Evolutionary conservation across 2,888 invertebrate genomes (phyloP), one percentile per base, ranked within the genome.

Genomic region (Teinopalpus imperialis): DNA sequence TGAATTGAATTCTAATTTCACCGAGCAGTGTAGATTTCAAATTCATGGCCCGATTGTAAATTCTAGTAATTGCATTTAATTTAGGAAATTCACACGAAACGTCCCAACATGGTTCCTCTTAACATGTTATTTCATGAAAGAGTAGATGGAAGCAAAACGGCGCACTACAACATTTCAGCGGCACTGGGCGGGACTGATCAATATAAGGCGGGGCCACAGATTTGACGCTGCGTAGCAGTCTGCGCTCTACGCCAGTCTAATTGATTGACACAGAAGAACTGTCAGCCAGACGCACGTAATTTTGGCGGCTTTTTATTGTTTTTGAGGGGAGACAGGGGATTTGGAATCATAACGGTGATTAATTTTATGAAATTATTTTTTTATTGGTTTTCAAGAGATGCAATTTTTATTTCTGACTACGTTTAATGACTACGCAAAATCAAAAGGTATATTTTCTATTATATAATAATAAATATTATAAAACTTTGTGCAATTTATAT

Each of bases 231-330:
- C 83, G 82, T 79, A 60, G 63, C 63, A 64, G 66, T 69, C 69
- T 78, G 80, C 79, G 76, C 64, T 63, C 61, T 59, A 65, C 61
- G 59, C 64, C 48, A 52, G 56, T 59, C 63, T 80, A 86, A 86
- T 86, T 86, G 86, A 86, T 85, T 86, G 86, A 85, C 86, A 82
- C 69, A 74, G 76, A 75, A 75, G 70, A 69, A 75, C 75, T 73
- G 82, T 77, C 85, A 77, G 72, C 69, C 77, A 74, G 74, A 73
- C 78, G 72, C 73, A 63, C 64, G 53, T 48, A 55, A 64, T 69
- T 72, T 73, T 69, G 68, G 68, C 66, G 61, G 61, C 65, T 67
- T 83, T 83, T 85, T 85, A 81, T 81, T 80, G 80, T 69, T 66
- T 59, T 58, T 58, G 62, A 63, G 59, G 63, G 62, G 61, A 59